Evolutionary conservation across 30 jellyfish, hydroid and myxozoan species (phyloP).

Genomic region (Hydractinia echinata): DNA sequence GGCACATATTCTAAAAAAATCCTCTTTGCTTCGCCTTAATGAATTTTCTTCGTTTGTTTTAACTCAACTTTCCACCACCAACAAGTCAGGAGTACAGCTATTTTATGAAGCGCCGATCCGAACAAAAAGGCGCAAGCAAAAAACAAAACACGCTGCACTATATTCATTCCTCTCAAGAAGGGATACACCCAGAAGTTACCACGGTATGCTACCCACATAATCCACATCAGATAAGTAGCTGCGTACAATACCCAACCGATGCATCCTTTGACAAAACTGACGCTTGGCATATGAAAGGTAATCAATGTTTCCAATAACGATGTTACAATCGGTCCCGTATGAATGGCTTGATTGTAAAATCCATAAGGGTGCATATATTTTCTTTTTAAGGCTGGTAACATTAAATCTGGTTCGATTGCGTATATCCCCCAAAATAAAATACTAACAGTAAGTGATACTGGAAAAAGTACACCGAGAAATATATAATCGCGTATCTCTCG

Average conservation of each 20-base stretch:
- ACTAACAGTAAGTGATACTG: conserved; percentile 33
- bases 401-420: conserved; percentile 51
- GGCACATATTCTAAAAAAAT: too few relatives aligned
- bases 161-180: conserved; percentile 44
- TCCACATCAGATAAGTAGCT: conserved; percentile 50
- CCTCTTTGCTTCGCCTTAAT: too few relatives aligned
- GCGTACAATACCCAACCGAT: conserved; percentile 29
- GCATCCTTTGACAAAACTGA: conserved; percentile 29
- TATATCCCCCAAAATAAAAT: conserved; percentile 57
- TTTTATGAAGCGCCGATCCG: not conserved
- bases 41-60: not conserved
- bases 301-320: conserved; percentile 26
- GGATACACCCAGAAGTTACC: conserved; percentile 77
- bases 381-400: conserved; percentile 49
- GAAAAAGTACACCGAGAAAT: conserved; percentile 46
- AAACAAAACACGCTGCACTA: conserved; percentile 18
- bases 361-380: conserved; percentile 58
- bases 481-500: conserved; percentile 37
- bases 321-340: conserved; percentile 42
- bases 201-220: conserved; percentile 60
- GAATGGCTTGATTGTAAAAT: conserved; percentile 55
- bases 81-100: conserved; percentile 1
- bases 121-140: not conserved
- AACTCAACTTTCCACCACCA: conserved; percentile 3
- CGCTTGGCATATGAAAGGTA: conserved; percentile 27